Evolutionary conservation across 2,888 invertebrate genomes (phyloP).

Genomic region (Megastigmus dorsalis): DNA sequence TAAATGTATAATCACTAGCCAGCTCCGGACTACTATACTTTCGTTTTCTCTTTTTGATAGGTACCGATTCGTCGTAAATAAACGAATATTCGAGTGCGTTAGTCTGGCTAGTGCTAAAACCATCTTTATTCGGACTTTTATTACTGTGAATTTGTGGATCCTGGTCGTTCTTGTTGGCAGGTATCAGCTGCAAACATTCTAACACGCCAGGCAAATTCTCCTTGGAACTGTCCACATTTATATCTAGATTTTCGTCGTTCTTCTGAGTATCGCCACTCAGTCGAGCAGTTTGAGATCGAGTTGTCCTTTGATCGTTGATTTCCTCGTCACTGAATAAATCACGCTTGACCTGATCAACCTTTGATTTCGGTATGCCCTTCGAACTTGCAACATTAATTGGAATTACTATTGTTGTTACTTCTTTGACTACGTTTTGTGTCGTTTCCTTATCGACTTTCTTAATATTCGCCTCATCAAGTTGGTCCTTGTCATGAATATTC

Average conservation of each 20-base stretch:
- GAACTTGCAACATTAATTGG: conserved; percentile 1
- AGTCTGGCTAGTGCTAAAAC: conserved; percentile 14
- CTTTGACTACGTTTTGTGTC: background rate
- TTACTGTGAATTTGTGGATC: conserved; percentile 32
- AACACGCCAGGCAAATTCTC: conserved; percentile 64
- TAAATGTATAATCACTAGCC: conserved; percentile 57
- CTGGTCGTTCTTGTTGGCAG: conserved; percentile 62
- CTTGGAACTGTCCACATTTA: conserved; percentile 31
- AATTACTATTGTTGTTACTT: background rate
- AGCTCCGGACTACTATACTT: conserved; percentile 64
- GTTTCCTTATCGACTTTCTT: background rate
- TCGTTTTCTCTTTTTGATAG: conserved; percentile 62
- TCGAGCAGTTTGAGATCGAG: conserved; percentile 61
- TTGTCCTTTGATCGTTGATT: conserved; percentile 62
- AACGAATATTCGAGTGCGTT: conserved; percentile 49
- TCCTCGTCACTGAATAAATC: conserved; percentile 71
- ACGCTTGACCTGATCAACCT: conserved; percentile 68
- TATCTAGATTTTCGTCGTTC: conserved; percentile 42
- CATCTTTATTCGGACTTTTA: background rate
- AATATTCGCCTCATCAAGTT: background rate
- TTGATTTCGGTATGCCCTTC: conserved; percentile 58
- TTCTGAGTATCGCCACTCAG: conserved; percentile 53
- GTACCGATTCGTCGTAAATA: conserved; percentile 62
- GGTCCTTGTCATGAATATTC: background rate
- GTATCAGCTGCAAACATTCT: conserved; percentile 67